phyloP scores from a whole-genome alignment of 2,888 invertebrate species.

The Heliconius cydno region DNA sequence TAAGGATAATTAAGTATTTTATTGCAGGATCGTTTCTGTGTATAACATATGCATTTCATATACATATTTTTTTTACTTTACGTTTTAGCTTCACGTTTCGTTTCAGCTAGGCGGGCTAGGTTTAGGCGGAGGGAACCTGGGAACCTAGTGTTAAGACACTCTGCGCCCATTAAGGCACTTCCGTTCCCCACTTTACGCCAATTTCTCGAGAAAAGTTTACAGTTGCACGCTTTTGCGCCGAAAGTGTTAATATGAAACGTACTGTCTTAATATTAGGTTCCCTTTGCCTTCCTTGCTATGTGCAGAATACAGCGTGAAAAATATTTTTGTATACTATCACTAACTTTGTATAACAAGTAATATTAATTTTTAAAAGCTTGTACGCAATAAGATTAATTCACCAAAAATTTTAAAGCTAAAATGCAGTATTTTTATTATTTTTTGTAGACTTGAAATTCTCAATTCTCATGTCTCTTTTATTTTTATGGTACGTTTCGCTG shows the following conservation, averaged over 20 bases:
- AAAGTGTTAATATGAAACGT: no score
- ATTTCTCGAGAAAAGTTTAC: no score
- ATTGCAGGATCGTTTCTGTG: not conserved
- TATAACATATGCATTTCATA: not conserved
- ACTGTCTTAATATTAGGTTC: not conserved
- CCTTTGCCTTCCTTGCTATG: not conserved
- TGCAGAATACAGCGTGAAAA: not conserved
- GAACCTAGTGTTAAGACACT: not conserved
- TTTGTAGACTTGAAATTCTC: conserved; percentile 33
- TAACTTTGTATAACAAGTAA: not conserved
- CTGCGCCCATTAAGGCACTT: no score
- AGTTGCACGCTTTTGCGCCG: no score
- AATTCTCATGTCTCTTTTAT: conserved; percentile 32
- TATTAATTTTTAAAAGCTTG: conserved; percentile 6
- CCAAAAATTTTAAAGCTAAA: not conserved
- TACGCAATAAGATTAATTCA: not conserved
- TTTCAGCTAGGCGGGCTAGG: no score
- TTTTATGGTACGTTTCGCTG: conserved; percentile 39
- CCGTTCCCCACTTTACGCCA: no score
- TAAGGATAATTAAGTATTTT: not conserved
- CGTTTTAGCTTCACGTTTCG: not conserved
- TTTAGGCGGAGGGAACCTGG: no score
- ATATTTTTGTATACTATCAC: not conserved
- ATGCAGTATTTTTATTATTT: conserved; percentile 8
- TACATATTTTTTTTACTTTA: not conserved